Conservation (phyloP, 2,797 vertebrate genomes). For the Kryptolebias ocellatus region DNA sequence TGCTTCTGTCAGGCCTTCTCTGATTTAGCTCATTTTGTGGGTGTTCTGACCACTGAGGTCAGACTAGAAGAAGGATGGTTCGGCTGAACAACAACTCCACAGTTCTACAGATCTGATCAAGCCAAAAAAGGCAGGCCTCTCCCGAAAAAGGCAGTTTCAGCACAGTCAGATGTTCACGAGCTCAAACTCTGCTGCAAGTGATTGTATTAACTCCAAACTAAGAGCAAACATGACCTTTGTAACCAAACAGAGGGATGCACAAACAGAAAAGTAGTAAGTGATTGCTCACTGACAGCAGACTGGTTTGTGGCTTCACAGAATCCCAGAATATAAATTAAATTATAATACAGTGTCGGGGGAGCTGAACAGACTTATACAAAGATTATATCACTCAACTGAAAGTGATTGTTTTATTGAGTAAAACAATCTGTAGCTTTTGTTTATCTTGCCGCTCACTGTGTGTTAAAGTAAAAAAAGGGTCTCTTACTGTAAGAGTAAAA, state of each 20-base stretch:
- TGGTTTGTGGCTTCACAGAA: conserved; percentile 46
- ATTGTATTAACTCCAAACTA: conserved; percentile 1
- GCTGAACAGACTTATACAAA: conserved; percentile 1
- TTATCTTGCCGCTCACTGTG: neutral
- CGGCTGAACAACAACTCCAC: conserved; percentile 53
- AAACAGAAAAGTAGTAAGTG: conserved; percentile 28
- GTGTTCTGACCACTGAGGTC: conserved; percentile 60
- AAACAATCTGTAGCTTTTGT: neutral
- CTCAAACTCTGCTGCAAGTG: conserved; percentile 16
- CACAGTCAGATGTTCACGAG: conserved; percentile 28
- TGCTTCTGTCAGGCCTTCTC: conserved; percentile 25
- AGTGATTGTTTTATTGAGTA: neutral
- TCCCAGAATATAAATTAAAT: conserved; percentile 11
- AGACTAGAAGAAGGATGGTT: conserved; percentile 29
- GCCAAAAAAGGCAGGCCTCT: conserved; percentile 19
- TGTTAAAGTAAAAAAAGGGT: neutral
- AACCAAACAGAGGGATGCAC: conserved; percentile 32
- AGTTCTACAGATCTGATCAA: conserved; percentile 27
- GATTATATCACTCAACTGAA: neutral
- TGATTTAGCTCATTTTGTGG: conserved; percentile 62
- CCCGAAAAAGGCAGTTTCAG: conserved; percentile 7
- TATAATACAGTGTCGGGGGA: conserved; percentile 3
- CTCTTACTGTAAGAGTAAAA: neutral
- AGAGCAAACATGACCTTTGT: conserved; percentile 39
- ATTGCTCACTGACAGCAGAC: conserved; percentile 24